These are phyloP conservation scores for Euwallacea similis DNA, from an alignment of 1,140 invertebrate species.

Conservation along the genomic window DNA sequence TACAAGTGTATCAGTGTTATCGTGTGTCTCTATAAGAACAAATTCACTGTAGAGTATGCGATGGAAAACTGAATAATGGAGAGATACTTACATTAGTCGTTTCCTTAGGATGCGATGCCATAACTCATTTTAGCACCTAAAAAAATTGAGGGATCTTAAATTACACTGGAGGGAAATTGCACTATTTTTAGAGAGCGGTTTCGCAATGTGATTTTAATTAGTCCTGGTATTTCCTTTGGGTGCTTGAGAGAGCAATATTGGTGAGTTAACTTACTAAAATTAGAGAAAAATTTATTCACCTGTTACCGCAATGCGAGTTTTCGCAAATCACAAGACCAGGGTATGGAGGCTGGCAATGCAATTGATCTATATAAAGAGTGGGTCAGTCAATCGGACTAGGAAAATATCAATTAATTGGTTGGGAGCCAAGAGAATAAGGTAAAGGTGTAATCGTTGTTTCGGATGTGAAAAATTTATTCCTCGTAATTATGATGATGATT, in stretches of 20 bases:
- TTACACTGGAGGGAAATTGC: not conserved
- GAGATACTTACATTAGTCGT: conserved; percentile 40
- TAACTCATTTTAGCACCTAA: conserved; percentile 41
- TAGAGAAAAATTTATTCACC: too few relatives aligned
- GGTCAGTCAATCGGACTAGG: conserved; percentile 49
- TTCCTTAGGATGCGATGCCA: conserved; percentile 41
- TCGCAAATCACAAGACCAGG: not conserved
- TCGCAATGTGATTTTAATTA: too few relatives aligned
- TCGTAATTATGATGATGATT: too few relatives aligned
- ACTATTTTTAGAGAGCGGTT: not conserved
- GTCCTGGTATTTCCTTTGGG: too few relatives aligned
- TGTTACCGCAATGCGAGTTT: not conserved
- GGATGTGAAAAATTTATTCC: too few relatives aligned
- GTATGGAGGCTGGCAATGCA: conserved; percentile 25
- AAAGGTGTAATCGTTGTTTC: too few relatives aligned
- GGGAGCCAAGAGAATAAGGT: conserved; percentile 39
- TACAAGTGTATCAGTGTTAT: conserved; percentile 33
- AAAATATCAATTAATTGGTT: conserved; percentile 54
- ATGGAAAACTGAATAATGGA: not conserved
- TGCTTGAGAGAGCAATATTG: too few relatives aligned
- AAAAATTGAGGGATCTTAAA: not conserved
- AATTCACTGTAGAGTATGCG: too few relatives aligned
- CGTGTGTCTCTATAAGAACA: conserved; percentile 1
- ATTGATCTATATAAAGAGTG: conserved; percentile 56
- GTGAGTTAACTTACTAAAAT: too few relatives aligned